Conservation (phyloP, 2,797 vertebrate species). For the Melanotaenia pygmaea region DNA sequence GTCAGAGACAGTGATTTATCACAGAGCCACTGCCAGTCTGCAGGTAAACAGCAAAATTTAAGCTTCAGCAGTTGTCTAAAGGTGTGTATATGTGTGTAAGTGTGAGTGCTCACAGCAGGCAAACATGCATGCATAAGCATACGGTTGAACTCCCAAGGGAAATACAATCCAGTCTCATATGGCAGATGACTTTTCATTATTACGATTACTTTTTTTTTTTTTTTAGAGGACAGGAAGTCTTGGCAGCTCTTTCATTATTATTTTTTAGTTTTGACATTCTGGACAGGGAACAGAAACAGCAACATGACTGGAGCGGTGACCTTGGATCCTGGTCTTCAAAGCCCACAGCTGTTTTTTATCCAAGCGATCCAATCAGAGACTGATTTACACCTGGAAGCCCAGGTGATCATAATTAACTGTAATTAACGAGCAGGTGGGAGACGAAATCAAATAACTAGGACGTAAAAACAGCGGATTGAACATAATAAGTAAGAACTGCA, state of each 20-base stretch:
- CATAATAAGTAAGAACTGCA: constrained; percentile 19
- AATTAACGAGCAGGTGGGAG: constrained; percentile 37
- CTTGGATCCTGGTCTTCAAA: constrained; percentile 40
- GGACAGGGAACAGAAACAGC: constrained; percentile 28
- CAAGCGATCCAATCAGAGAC: constrained; percentile 26
- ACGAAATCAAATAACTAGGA: constrained; percentile 13
- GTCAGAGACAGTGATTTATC: constrained; percentile 69
- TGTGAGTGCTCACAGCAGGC: constrained; percentile 18
- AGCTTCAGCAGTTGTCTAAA: constrained; percentile 61
- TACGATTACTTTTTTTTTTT: constrained; percentile 53
- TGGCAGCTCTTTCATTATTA: constrained; percentile 16
- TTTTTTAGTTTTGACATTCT: constrained; percentile 49
- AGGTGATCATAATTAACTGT: constrained; percentile 50
- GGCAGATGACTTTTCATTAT: constrained; percentile 68
- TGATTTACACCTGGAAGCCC: constrained; percentile 38
- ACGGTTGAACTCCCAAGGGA: constrained; percentile 48
- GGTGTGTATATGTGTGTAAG: neutral
- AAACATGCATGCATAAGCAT: constrained; percentile 63
- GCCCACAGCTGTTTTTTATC: constrained; percentile 29
- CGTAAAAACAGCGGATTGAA: constrained; percentile 26
- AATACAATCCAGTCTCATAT: constrained; percentile 55
- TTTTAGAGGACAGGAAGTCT: constrained; percentile 43
- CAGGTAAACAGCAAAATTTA: constrained; percentile 66
- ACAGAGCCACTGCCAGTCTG: constrained; percentile 42
- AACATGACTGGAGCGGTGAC: constrained; percentile 27